These are phyloP conservation scores for Epinotia ramella DNA, from an alignment of 2,888 invertebrate species.

Conservation along the genomic window DNA sequence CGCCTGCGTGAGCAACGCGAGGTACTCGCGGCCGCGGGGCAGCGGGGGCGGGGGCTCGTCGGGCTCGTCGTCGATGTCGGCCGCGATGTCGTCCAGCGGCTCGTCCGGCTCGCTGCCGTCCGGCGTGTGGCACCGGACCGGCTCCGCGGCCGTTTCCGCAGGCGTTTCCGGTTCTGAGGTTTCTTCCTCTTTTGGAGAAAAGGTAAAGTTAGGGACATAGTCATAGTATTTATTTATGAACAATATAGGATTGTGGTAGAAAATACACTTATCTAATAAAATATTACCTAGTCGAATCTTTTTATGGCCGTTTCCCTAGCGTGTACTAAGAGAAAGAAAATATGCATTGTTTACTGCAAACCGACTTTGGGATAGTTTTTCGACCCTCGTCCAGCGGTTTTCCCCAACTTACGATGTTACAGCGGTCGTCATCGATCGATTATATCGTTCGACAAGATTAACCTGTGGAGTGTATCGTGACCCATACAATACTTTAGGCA, in stretches of 20 bases:
- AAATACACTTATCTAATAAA: too few species aligned
- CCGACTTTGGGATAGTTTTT: neutral
- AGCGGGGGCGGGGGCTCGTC: constrained; percentile 53
- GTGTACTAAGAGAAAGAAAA: neutral
- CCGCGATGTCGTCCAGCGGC: constrained; percentile 54
- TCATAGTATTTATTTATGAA: too few species aligned
- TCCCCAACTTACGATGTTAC: neutral
- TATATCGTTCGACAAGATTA: neutral
- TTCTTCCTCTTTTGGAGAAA: constrained; percentile 64
- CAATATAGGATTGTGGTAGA: too few species aligned
- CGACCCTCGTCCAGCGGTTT: neutral
- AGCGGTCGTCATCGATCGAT: neutral
- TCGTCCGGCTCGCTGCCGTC: constrained; percentile 67
- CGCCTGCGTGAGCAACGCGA: constrained; percentile 57
- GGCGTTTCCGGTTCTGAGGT: constrained; percentile 61
- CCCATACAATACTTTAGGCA: neutral
- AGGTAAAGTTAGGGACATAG: neutral
- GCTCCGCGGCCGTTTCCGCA: constrained; percentile 51
- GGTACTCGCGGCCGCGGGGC: constrained; percentile 52
- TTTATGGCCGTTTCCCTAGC: neutral
- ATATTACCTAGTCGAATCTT: too few species aligned
- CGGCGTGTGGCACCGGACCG: constrained; percentile 61
- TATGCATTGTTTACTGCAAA: neutral
- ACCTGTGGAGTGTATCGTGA: neutral
- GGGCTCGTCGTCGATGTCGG: constrained; percentile 53